Base-by-base conservation (phyloP, 92 coral and sea anemone species). In the Bergia puertoricense region DNA sequence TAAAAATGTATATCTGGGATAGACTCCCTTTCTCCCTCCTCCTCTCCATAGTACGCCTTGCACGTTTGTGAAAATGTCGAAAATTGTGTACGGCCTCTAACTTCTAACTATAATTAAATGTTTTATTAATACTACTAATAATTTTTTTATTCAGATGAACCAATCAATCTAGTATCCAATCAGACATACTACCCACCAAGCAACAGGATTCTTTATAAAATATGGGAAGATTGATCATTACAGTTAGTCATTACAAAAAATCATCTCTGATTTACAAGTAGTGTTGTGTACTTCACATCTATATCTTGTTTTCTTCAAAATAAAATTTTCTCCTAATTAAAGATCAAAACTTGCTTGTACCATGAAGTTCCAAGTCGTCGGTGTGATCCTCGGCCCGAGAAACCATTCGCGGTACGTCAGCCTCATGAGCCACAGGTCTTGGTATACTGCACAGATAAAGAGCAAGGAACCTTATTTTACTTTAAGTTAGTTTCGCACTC, bases 341-440 rank as follows among this genome's bases (percentile, higher is more conserved):
- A 76, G 16, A 0, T 8, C 10, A 6, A 42, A 76, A 76, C 7
- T 67, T 67, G 42, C 9, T 68, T 18, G 22, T 83, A 83, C 86
- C 86, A 68, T 83, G 66, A 68, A 83, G 67, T 45, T 83, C 86
- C 66, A 83, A 30, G 77, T 83, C 86, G n/a, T 48, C 74, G 57
- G 30, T 10, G 77, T 67, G 50, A 50, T 78, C 37, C 4, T 38
- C 38, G 22, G 76, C 23, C 9, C 14, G n/a, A 69, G 89, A 66
- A 30, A 50, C 48, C 41, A 45, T 11, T 13, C 75, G 46, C 5
- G 82, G 85, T 23, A 62, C 42, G 16, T 57, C 77, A 54, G 44
- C 20, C 42, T 23, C n/a, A 10, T 3, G 74, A 2, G 9, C 3
- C 13, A 43, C 6, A 8, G 54, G 46, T 30, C 69, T 89, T 66